Base-by-base conservation (phyloP, 2,888 invertebrate species). In the Drosophila tripunctata region DNA sequence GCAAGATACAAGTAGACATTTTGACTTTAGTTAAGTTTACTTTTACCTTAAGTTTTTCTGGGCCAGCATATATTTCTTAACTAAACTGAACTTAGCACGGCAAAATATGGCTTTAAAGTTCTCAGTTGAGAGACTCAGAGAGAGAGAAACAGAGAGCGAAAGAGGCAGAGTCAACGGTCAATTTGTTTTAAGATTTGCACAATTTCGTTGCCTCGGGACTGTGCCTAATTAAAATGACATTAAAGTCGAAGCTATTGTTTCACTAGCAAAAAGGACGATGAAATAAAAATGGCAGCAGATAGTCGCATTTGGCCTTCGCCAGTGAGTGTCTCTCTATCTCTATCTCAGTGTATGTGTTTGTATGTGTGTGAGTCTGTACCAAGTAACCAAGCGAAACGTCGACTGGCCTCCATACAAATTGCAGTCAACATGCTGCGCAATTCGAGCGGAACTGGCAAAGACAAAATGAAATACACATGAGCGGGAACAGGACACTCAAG, bases 351-450 rank as follows among this genome's bases (percentile, higher is more conserved):
- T 10, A 8, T 27, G 24, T 27, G 24, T 27, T 7, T 27, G 41
- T 47, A 47, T 61, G 40, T 14, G 58, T 8, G 17, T 17, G 17
- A 4, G n/a, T 19, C 10, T 24, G 30, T 36, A 54, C 36, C 51
- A 60, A 47, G 62, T 83, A 83, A 83, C 86, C 83, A 83, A 86
- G 76, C 84, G 74, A 78, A 64, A 64, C 83, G 74, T 60, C 54
- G 61, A 69, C 74, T 75, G 64, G 55, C 66, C 69, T 64, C 78
- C 85, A 77, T 77, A 84, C 82, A 84, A 86, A 84, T 84, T 84
- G 81, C 82, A 84, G 84, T 78, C 84, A 84, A 81, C 86, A 83
- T 84, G 81, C 76, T 70, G 73, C 67, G 74, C 75, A 82, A 81
- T 80, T 83, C 86, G 74, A 78, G 80, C 76, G 85, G 82, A 85